Evolutionary conservation across 2,113 vertebrate species (phyloP), one percentile per base, ranked within the genome.

Genomic region (Periophthalmodon schlosseri): DNA sequence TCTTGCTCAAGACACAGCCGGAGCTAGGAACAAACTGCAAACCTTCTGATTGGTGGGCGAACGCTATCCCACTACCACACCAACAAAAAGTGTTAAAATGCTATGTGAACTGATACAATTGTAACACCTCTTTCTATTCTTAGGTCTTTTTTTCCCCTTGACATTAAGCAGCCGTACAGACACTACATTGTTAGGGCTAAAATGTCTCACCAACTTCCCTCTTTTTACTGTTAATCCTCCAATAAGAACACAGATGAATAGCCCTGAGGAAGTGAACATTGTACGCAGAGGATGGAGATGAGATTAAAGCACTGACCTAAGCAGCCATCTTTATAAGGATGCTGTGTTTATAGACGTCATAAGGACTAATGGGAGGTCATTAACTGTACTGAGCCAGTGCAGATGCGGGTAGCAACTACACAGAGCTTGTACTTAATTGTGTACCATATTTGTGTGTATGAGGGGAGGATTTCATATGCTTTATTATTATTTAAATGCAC

Each of bases 211-310:
- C 46, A 75, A 77, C 68, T 15, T 57, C 68, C 61, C 68, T 58
- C 39, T 67, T 16, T 23, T 11, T 60, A 60, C 33, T 0, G 5
- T 69, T 86, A 88, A 86, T 82, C 84, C 78, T 78, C 44, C 69
- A 54, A 24, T 86, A 71, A 70, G 78, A 79, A 23, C 73, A 72
- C 1, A 72, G 82, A 86, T 79, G 74, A 69, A 77, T 79, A 15
- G 57, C 57, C 13, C 24, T 79, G 18, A 72, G 79, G 75, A 88
- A 86, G 70, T 84, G 85, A 85, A 80, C 82, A 73, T 56, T 73
- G 64, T 33, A 72, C 28, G 33, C 79, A 74, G 24, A 58, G 56
- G 56, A 24, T 57, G 84, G 73, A 75, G 79, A 86, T 84, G 75
- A 81, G 76, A 87, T 83, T 80, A 84, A 72, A 71, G 50, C 3